These are phyloP conservation scores for Argya squamiceps DNA, from an alignment of 2,797 vertebrate species.

Conservation along the genomic window DNA sequence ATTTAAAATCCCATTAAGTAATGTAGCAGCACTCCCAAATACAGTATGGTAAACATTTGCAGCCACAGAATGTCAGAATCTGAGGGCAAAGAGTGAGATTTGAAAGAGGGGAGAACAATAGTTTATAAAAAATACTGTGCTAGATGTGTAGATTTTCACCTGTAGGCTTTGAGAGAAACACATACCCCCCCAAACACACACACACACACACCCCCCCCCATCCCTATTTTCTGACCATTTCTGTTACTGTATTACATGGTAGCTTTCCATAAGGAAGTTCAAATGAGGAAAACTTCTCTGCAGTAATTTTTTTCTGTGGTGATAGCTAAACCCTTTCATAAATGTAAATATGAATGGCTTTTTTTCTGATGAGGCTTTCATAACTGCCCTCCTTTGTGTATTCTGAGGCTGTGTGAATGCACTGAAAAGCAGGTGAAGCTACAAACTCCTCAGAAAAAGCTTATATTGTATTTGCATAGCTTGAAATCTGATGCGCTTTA, in stretches of 20 bases:
- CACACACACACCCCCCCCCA: accelerated
- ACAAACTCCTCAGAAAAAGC: not conserved
- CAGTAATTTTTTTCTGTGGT: not conserved
- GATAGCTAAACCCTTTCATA: not conserved
- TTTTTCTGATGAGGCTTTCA: not conserved
- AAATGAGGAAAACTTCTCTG: not conserved
- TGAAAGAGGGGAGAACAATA: not conserved
- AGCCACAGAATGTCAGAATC: not conserved
- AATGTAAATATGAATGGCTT: not conserved
- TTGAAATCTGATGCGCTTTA: not conserved
- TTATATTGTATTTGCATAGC: not conserved
- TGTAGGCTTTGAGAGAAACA: not conserved
- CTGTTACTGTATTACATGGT: not conserved
- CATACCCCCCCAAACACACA: too few species aligned
- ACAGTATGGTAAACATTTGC: not conserved
- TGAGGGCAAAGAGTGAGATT: not conserved
- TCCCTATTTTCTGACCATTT: not conserved
- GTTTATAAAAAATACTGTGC: not conserved
- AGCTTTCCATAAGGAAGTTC: not conserved
- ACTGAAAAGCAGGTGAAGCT: not conserved
- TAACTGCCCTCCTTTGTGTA: not conserved
- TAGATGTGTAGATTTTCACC: not conserved
- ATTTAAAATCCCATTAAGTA: not conserved
- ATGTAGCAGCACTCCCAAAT: not conserved
- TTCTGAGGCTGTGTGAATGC: not conserved